Evolutionary conservation across 2,888 invertebrate genomes (phyloP).

Genomic region (Microctonus aethiopoides): DNA sequence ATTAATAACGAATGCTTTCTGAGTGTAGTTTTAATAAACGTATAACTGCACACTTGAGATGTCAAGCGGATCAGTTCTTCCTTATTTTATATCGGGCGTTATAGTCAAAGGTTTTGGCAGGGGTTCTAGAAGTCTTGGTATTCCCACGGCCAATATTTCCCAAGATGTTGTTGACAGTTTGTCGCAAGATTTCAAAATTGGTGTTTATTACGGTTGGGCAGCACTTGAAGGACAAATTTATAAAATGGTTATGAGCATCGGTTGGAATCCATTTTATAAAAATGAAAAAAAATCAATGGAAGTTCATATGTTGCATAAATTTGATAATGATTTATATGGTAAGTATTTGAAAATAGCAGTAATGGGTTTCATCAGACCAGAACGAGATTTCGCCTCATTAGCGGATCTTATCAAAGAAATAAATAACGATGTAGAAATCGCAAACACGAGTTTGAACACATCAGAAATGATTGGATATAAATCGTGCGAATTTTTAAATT

Average conservation of each 20-base stretch:
- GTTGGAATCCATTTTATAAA: constrained; percentile 96
- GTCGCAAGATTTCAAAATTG: constrained; percentile 80
- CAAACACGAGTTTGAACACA: constrained; percentile 73
- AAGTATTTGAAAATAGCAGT: constrained; percentile 81
- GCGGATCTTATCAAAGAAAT: constrained; percentile 84
- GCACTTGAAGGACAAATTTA: constrained; percentile 78
- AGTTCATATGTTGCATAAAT: constrained; percentile 89
- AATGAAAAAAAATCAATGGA: constrained; percentile 94
- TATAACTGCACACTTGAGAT: constrained; percentile 24
- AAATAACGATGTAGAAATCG: constrained; percentile 80
- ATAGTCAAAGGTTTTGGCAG: constrained; percentile 95
- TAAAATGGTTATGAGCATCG: constrained; percentile 96
- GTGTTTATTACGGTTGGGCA: constrained; percentile 96
- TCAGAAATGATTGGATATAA: constrained; percentile 69
- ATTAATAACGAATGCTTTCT: no score
- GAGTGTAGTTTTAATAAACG: no score
- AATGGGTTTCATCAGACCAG: constrained; percentile 85
- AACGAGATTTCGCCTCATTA: constrained; percentile 80
- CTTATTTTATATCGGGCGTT: constrained; percentile 80
- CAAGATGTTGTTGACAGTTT: constrained; percentile 81
- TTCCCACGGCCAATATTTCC: constrained; percentile 92
- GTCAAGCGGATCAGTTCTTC: constrained; percentile 66
- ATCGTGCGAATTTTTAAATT: constrained; percentile 70
- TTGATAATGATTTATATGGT: constrained; percentile 88
- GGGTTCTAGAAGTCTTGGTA: constrained; percentile 95